Evolutionary conservation across 92 coral and sea anemone species (phyloP).

Genomic region (Heliopora coerulea): DNA sequence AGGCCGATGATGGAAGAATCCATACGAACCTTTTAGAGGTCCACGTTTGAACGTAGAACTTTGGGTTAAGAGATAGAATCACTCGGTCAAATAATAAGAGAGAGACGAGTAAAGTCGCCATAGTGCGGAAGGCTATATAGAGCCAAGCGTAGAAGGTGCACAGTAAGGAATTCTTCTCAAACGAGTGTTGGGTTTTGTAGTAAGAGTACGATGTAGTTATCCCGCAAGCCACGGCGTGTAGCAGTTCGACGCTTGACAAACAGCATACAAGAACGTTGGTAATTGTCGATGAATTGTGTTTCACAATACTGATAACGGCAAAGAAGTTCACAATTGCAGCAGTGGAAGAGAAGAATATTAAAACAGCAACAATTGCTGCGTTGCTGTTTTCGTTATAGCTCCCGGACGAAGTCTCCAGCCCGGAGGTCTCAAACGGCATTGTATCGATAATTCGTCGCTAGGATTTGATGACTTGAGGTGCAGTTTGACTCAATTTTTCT

Average conservation of each 20-base stretch:
- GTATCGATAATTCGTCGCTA: background rate
- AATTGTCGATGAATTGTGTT: background rate
- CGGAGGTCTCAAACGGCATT: background rate
- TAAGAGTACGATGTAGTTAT: slow-evolving; percentile 23
- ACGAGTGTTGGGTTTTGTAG: background rate
- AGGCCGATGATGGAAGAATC: slow-evolving; percentile 3
- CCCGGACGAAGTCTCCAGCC: background rate
- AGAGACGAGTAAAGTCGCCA: slow-evolving; percentile 9
- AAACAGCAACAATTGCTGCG: slow-evolving; percentile 14
- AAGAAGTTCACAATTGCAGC: slow-evolving; percentile 1
- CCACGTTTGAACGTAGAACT: slow-evolving; percentile 17
- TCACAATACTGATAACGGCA: slow-evolving; percentile 23
- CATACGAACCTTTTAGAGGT: background rate
- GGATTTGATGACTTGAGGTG: background rate
- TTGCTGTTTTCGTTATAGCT: background rate
- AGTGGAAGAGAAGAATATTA: slow-evolving; percentile 4
- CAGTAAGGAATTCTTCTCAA: slow-evolving; percentile 4
- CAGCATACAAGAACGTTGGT: background rate
- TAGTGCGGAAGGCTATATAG: slow-evolving; percentile 6
- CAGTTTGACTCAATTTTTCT: background rate
- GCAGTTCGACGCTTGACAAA: background rate
- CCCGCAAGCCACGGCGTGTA: slow-evolving; percentile 16
- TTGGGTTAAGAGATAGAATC: background rate
- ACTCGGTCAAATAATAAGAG: slow-evolving; percentile 10
- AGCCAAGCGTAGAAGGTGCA: slow-evolving; percentile 33